Evolutionary conservation across 2,888 invertebrate genomes (phyloP), one percentile per base, ranked within the genome.

Genomic region (Dromius quadrimaculatus): DNA sequence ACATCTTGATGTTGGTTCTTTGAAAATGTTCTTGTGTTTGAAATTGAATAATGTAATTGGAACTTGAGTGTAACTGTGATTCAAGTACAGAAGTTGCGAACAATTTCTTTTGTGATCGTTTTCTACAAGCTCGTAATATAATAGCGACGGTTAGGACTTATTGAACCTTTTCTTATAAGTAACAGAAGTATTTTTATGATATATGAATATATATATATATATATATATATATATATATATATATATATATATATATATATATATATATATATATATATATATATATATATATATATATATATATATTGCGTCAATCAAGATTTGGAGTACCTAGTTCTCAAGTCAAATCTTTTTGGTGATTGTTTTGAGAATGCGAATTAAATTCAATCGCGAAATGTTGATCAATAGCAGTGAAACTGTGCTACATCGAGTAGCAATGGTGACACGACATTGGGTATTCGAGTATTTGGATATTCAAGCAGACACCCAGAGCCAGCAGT

Each of bases 11-110:
- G n/a, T n/a, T n/a, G 50, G 50, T 54, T 23, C 4, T 54, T 28
- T 54, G 50, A 28, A 28, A 54, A 54, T 54, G 50, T 28, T 28
- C 28, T 54, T 54, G 28, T 28, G 50, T 15, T 28, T 54, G 11
- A 54, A 54, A 28, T 54, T 54, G 50, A 54, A 28, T 54, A 54
- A 54, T 54, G 50, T 54, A 54, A 54, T 23, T 54, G 50, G 28
- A 54, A 28, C 50, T 54, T 28, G 50, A 54, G 28, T 23, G 28
- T 15, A 54, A 54, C 50, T 54, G 23, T 54, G 23, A 54, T 54
- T 54, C 50, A 54, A 54, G 50, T 54, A 54, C 50, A 54, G 23
- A 54, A 54, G 50, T 54, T 28, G 50, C 50, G 17, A 54, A 54
- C 50, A 54, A 54, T 28, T 54, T 54, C 19, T 15, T 54, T 28